Evolutionary conservation across 2,888 invertebrate genomes (phyloP).

Genomic region (Tetramorium bicarinatum): DNA sequence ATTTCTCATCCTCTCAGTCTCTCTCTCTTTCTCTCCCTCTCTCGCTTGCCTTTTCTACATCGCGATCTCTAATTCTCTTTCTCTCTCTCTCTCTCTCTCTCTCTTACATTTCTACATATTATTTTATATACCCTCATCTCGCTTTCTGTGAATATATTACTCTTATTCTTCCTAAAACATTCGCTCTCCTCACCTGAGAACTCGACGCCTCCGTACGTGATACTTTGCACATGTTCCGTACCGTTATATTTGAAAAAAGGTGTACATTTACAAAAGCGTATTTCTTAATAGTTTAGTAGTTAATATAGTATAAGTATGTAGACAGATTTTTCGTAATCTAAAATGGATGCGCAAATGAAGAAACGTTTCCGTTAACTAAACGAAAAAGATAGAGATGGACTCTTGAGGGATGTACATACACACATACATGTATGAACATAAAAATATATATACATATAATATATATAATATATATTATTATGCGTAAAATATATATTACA

Average conservation of each 20-base stretch:
- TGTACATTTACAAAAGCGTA: conserved; percentile 72
- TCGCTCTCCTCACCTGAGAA: conserved; percentile 68
- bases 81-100: conserved; percentile 37
- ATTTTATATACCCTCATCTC: conserved; percentile 68
- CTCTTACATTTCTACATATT: conserved; percentile 59
- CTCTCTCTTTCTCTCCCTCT: conserved; percentile 53
- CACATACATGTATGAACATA: background rate
- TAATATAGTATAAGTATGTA: conserved; percentile 74
- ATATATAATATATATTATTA: conserved; percentile 2
- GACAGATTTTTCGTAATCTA: conserved; percentile 65
- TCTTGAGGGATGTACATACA: conserved; percentile 29
- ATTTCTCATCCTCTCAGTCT: conserved; percentile 59
- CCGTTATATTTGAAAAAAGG: conserved; percentile 68
- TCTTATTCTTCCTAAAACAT: conserved; percentile 75
- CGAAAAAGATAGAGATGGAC: conserved; percentile 54
- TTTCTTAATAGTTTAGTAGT: conserved; percentile 66
- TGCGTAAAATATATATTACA: conserved; percentile 14
- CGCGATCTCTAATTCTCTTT: conserved; percentile 22
- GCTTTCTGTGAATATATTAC: conserved; percentile 75
- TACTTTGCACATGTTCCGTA: conserved; percentile 62
- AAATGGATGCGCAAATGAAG: conserved; percentile 58
- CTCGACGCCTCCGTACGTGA: conserved; percentile 60
- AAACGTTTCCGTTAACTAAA: conserved; percentile 59
- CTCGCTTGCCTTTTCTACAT: conserved; percentile 29
- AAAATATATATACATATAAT: conserved; percentile 28